Percentiles rank a stretch among this genome's conserved stretches.
phyloP scores from a whole-genome alignment of 2,888 invertebrate genomes.

The Oligia fasciuncula region DNA sequence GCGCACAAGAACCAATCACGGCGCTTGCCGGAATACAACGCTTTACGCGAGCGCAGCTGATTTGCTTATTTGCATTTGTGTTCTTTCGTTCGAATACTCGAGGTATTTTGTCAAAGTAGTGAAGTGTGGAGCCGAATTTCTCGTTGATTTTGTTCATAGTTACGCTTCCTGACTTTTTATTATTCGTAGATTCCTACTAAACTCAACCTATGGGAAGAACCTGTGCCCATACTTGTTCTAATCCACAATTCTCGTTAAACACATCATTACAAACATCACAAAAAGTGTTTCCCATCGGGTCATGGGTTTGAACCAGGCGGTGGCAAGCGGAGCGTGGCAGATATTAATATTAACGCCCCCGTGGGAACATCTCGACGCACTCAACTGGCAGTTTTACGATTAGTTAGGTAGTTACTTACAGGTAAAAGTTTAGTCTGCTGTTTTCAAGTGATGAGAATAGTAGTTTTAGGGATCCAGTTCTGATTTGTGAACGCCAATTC shows the following conservation, averaged over 20 bases:
- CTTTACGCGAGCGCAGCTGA: no score
- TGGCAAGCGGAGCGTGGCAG: conserved; percentile 68
- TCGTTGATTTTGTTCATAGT: no score
- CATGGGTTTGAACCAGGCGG: conserved; percentile 48
- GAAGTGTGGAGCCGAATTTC: no score
- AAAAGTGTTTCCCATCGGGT: conserved; percentile 60
- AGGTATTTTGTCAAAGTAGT: no score
- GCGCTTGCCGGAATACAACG: no score
- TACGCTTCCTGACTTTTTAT: no score
- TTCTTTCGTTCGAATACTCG: no score
- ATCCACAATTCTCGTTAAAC: conserved; percentile 16
- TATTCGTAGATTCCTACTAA: no score
- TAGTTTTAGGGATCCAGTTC: no score
- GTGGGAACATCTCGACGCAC: conserved; percentile 63
- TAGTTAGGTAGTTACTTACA: conserved; percentile 4
- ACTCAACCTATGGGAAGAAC: not conserved
- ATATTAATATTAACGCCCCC: conserved; percentile 67
- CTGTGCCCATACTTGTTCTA: not conserved
- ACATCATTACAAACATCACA: conserved; percentile 42
- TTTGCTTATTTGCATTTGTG: no score
- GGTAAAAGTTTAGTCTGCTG: not conserved
- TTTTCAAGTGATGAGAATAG: not conserved
- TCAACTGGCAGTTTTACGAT: conserved; percentile 17
- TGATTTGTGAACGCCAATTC: not conserved
- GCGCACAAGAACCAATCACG: no score